Evolutionary conservation across 2,113 vertebrate species (phyloP).

Genomic region (Chionodraco myersi): DNA sequence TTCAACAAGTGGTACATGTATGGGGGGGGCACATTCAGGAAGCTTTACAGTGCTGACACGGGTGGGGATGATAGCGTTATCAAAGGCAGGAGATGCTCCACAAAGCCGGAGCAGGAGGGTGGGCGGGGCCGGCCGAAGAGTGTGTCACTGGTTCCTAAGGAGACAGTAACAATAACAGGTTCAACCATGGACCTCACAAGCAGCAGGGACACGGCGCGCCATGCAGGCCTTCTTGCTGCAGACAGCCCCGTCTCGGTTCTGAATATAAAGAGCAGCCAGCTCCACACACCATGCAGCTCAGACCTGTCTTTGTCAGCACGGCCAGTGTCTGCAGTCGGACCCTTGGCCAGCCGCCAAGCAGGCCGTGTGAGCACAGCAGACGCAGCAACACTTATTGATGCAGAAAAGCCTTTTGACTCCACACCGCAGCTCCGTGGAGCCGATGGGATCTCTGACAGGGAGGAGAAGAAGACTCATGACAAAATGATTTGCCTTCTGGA

Average conservation of each 20-base stretch:
- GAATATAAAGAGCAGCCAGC: conserved; percentile 30
- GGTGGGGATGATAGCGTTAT: conserved; percentile 59
- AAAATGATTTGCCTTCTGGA: conserved; percentile 33
- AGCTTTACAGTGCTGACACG: conserved; percentile 88
- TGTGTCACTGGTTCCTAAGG: conserved; percentile 21
- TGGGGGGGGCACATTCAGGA: conserved; percentile 91
- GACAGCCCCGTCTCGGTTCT: conserved; percentile 34
- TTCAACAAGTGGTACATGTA: conserved; percentile 98
- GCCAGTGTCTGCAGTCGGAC: conserved; percentile 35
- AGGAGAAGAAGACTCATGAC: conserved; percentile 88
- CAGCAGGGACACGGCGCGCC: conserved; percentile 24
- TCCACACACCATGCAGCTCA: conserved; percentile 46
- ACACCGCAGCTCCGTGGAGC: conserved; percentile 39
- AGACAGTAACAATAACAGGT: conserved; percentile 14
- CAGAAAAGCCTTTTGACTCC: conserved; percentile 25
- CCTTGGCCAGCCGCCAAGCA: conserved; percentile 28
- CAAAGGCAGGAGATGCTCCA: conserved; percentile 62
- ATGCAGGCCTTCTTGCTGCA: conserved; percentile 36
- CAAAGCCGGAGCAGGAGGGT: conserved; percentile 56
- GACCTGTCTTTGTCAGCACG: too few relatives aligned
- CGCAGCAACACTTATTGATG: conserved; percentile 32
- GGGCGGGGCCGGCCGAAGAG: conserved; percentile 63
- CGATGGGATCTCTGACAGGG: conserved; percentile 87
- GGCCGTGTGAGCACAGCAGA: conserved; percentile 45
- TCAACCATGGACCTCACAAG: conserved; percentile 23